Evolutionary conservation across 2,113 vertebrate genomes (phyloP), one percentile per base, ranked within the genome.

Genomic region (Hippocampus guttulatus): DNA sequence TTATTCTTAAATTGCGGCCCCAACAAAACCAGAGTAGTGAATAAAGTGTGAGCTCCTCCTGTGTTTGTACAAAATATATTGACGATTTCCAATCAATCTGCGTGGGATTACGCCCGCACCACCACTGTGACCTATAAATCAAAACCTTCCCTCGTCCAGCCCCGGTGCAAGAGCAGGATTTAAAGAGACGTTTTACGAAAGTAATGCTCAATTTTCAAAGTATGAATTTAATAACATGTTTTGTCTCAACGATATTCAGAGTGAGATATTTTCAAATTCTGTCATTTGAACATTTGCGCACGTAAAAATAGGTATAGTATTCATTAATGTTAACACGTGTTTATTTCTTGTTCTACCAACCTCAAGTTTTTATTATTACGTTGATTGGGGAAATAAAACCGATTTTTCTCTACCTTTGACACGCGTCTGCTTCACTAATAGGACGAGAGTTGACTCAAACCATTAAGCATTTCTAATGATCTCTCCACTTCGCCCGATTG

Each of bases 1-100:
- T 94, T 93, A 80, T 94, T 95, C 93, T 94, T 95, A 95, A 95
- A 96, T 95, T 96, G 84, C 93, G 92, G 92, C 92, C 92, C 89
- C 89, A 91, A 91, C 88, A 88, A 65, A 88, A 89, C 81, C 41
- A 15, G 11, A 67, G 30, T 47, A 45, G 27, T 51, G n/a, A 67
- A 52, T 67, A 78, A 41, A 60, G 25, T 43, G n/a, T 33, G 63
- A 51, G 43, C 33, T 20, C 7, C 38, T 64, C 33, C 61, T 60
- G 58, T 25, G 54, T 52, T 70, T 40, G 40, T 14, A 30, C 12
- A 58, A 58, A 58, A 18, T 58, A 15, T 25, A 33, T 60, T 0
- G 5, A 6, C 33, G 27, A 60, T 60, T 60, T 60, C 57, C 57
- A 30, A 60, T 33, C 27, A 60, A 30, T 16, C 25, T 16, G 57